Evolutionary conservation across 1,140 invertebrate species (phyloP).

Genomic region (Hermatobates lingyangjiaoensis): DNA sequence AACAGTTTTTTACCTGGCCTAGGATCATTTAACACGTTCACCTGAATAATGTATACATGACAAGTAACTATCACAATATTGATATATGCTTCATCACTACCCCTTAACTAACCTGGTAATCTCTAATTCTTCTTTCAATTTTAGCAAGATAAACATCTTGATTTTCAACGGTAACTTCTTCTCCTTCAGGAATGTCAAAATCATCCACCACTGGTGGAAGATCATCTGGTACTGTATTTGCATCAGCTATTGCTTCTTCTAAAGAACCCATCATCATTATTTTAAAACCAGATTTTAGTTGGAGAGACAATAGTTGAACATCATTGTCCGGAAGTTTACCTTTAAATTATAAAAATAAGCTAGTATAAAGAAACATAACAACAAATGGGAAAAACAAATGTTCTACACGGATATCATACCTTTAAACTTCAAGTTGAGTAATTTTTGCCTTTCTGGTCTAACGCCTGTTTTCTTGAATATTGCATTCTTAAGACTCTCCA

Average conservation of each 20-base stretch:
- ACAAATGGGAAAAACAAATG: background rate
- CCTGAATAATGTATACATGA: conserved; percentile 24
- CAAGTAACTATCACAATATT: background rate
- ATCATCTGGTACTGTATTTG: conserved; percentile 52
- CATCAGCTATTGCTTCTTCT: conserved; percentile 75
- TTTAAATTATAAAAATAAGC: conserved; percentile 25
- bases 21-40: conserved; percentile 62
- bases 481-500: conserved; percentile 53
- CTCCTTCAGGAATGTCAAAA: conserved; percentile 70
- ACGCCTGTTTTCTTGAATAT: conserved; percentile 68
- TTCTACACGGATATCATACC: conserved; percentile 31
- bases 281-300: conserved; percentile 73
- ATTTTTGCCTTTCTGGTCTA: conserved; percentile 74
- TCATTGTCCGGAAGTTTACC: conserved; percentile 65
- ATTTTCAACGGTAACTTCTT: conserved; percentile 64
- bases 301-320: conserved; percentile 43
- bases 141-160: conserved; percentile 39
- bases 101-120: conserved; percentile 34
- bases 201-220: conserved; percentile 73
- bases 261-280: conserved; percentile 94
- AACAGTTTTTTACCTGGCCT: conserved; percentile 71
- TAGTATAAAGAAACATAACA: background rate
- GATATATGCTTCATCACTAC: background rate
- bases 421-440: conserved; percentile 81
- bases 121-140: conserved; percentile 64